Evolutionary conservation across 2,113 vertebrate species (phyloP), one percentile per base, ranked within the genome.

Genomic region (Callithrix jacchus): DNA sequence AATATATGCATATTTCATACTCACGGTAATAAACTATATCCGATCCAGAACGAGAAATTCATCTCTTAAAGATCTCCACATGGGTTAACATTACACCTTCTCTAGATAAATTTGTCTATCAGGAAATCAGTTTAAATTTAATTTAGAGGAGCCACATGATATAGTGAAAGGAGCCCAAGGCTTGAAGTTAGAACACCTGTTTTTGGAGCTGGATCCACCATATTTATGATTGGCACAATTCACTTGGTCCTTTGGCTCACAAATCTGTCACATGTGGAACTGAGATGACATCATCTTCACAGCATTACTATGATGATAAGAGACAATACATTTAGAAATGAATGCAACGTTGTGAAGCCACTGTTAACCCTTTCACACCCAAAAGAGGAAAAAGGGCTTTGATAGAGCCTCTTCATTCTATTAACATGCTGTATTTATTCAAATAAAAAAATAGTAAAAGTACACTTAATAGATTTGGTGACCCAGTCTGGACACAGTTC

Each of bases 81-180:
- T 21, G 56, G 56, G 42, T 70, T 97, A 81, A 61, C 47, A 88
- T 21, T 80, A 68, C 0, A 64, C 58, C 45, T 93, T 76, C 52
- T 17, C 71, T 56, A 83, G 16, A 49, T 52, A 95, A 82, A 30
- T 18, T 8, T 71, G 25, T 76, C 68, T 89, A 77, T 30, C 56
- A 58, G 54, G 61, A 76, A 42, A 56, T 71, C n/a, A 40, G 45
- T 70, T 90, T 71, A 83, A 73, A 96, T 74, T 71, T 90, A 56
- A 66, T 45, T 87, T 52, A 45, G n/a, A 70, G 68, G 64, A 86
- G 76, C n/a, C n/a, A 61, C 23, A 52, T 52, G 30, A 21, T 42
- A 74, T n/a, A 74, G 11, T 58, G 2, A 66, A 82, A 85, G n/a
- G 56, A 66, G 3, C 17, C 32, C 8, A 10, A 14, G 32, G 14